Base-by-base conservation (phyloP, 2,888 invertebrate genomes). In the Dolichomitus sp. region DNA sequence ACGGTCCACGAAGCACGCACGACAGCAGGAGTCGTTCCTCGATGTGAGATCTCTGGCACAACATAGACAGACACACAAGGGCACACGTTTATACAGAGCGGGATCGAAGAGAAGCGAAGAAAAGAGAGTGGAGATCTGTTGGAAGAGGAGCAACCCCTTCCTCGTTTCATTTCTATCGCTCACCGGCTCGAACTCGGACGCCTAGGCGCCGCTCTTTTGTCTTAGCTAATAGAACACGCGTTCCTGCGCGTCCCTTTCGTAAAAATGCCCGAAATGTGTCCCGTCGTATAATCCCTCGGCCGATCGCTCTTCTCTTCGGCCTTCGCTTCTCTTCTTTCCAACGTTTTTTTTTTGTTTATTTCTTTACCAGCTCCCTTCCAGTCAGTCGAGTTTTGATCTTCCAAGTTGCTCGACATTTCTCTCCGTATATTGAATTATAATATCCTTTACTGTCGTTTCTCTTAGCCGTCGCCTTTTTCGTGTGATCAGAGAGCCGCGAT, bases 161-260 rank as follows among this genome's bases (percentile, higher is more conserved):
- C 61, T 61, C 61, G 9, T 61, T 40, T 61, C 37, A 40, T 65
- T 54, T 63, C 42, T 69, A 30, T 52, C 50, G 66, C 33, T 73
- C 50, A n/a, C 33, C 59, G 61, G 37, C 52, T 40, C 52, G 23
- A 17, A 17, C 50, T 52, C 40, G 79, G 72, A 79, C 89, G 90
- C 89, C 92, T 93, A 93, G 92, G 93, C 93, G 93, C 92, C 93
- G 92, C 91, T 92, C 93, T 93, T 93, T 93, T 93, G 93, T 93
- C 92, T 93, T 92, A 92, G 87, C 92, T 92, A 92, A 93, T 93
- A 92, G 92, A 93, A 93, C 93, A 93, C 92, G 91, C 91, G 93
- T 93, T 93, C 91, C 91, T 90, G 87, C 88, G 89, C 91, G 91
- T 91, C 90, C 90, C 90, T 91, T 92, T 90, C 88, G 90, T 91